Percentiles rank a stretch among this genome's conserved stretches.
phyloP scores from a whole-genome alignment of 2,797 vertebrate genomes.

The Crocodylus rhombifer region DNA sequence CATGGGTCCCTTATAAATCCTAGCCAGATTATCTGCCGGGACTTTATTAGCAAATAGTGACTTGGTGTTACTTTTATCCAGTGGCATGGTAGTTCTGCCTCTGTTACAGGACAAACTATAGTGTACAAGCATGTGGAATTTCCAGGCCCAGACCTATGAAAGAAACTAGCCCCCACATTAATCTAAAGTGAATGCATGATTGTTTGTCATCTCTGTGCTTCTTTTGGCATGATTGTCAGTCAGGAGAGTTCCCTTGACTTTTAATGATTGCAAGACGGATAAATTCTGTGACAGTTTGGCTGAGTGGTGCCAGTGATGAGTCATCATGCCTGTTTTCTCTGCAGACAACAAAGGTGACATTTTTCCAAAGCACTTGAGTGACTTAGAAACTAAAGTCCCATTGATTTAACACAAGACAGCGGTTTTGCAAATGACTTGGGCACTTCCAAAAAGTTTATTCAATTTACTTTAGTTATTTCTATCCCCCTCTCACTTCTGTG shows the following conservation, averaged over 20 bases:
- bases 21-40: fast-evolving
- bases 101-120: background rate
- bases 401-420: too few relatives aligned
- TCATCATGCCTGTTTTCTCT: background rate
- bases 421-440: too few relatives aligned
- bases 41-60: background rate
- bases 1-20: background rate
- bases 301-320: background rate
- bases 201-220: background rate
- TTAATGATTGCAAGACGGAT: background rate
- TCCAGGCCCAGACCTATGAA: background rate
- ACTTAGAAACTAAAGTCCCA: background rate
- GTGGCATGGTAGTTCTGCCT: background rate
- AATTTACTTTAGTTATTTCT: too few relatives aligned
- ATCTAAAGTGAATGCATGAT: background rate
- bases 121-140: background rate
- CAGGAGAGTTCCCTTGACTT: background rate
- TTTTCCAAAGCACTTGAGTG: background rate
- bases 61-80: too few relatives aligned
- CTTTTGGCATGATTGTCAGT: background rate
- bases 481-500: too few relatives aligned
- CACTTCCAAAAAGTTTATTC: too few relatives aligned
- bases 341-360: background rate
- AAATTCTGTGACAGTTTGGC: background rate
- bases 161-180: background rate